Base-by-base conservation (phyloP, 2,888 invertebrate species). In the Augochlorella aurata region DNA sequence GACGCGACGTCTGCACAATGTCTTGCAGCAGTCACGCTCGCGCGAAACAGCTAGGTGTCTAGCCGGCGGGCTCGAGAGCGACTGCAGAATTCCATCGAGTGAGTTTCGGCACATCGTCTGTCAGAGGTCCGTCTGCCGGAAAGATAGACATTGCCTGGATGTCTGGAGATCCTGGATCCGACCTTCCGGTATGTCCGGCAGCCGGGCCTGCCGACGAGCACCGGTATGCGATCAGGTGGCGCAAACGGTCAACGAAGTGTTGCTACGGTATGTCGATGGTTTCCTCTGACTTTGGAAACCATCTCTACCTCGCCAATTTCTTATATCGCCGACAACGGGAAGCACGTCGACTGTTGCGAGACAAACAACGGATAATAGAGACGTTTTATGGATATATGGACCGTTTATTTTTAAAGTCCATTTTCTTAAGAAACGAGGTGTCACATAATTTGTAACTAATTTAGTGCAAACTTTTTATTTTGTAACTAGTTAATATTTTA, bases 201-300 rank as follows among this genome's bases (percentile, higher is more conserved):
- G 88, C 83, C 86, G 81, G 76, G 73, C 73, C 82, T 82, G 87
- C 85, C 84, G 88, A 77, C 82, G 80, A 86, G 85, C 89, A 84
- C 86, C 82, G 92, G 91, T 88, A 92, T 92, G 90, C 89, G 89
- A 86, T 87, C 85, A 90, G 89, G 90, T 90, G 90, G 85, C 87
- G 72, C 83, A 83, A 88, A 86, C 86, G 86, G 83, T 78, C 85
- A 81, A 81, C 77, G 88, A 88, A 89, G 90, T 90, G 89, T 89
- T 89, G 88, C 88, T 79, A 77, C 74, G 89, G 90, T 86, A 90
- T 90, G 88, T 78, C 83, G 85, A 82, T 85, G 87, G 88, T 85
- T 86, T 74, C 79, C 73, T 68, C 61, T 65, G 70, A 49, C 74
- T 71, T 77, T 71, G 69, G 69, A 70, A 69, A 79, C 29, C 29